Conservation (phyloP, 2,888 invertebrate genomes). For the Teinopalpus imperialis region DNA sequence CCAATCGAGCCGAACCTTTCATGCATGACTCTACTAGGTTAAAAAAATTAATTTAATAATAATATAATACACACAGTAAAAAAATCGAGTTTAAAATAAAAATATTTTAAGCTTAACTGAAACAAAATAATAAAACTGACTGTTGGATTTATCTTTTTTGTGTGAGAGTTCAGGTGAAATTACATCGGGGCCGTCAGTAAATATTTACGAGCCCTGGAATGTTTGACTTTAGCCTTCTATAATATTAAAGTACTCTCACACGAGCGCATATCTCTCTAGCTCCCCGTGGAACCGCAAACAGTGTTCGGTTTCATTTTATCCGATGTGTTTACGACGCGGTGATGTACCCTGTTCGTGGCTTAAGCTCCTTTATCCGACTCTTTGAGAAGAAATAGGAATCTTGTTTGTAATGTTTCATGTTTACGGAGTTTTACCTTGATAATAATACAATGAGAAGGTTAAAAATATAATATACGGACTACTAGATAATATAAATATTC, state of each 20-base stretch:
- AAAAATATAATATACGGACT: neutral
- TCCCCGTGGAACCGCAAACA: slow-evolving; percentile 26
- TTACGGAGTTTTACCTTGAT: slow-evolving; percentile 7
- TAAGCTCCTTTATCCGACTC: slow-evolving; percentile 14
- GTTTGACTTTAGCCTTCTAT: slow-evolving; percentile 30
- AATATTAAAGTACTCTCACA: slow-evolving; percentile 33
- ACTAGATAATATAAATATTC: too few relatives aligned
- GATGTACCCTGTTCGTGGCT: slow-evolving; percentile 22
- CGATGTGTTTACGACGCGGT: slow-evolving; percentile 25
- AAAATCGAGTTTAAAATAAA: too few relatives aligned
- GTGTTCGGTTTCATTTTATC: slow-evolving; percentile 24
- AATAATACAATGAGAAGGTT: neutral
- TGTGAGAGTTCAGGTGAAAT: slow-evolving; percentile 15
- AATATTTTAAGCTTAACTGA: too few relatives aligned
- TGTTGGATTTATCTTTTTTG: slow-evolving; percentile 1
- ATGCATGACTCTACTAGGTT: too few relatives aligned
- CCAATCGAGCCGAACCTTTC: too few relatives aligned
- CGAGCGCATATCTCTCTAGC: slow-evolving; percentile 22
- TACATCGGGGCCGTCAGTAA: slow-evolving; percentile 26
- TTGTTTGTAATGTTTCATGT: slow-evolving; percentile 4
- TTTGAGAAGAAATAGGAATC: slow-evolving; percentile 10
- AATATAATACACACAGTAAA: too few relatives aligned
- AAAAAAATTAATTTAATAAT: too few relatives aligned
- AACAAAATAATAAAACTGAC: too few relatives aligned
- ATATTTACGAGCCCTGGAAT: slow-evolving; percentile 30